A percentile compares a stretch with the other conserved stretches of the same genome.
Evolutionary conservation across 2,888 invertebrate genomes (phyloP).

Genomic region (Limnephilus rhombicus): DNA sequence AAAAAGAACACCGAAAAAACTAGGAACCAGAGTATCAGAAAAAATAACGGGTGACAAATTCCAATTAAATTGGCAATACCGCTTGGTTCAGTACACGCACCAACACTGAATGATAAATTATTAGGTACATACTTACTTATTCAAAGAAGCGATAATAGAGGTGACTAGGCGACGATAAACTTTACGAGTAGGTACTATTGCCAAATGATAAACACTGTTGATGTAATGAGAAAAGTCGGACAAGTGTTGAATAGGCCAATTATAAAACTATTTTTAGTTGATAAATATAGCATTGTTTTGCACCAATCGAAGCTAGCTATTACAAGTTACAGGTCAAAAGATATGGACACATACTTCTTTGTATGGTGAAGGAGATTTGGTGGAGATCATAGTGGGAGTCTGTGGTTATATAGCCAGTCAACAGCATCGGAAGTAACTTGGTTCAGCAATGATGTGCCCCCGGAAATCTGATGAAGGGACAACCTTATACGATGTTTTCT

Average conservation of each 20-base stretch:
- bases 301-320: not conserved
- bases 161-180: not conserved
- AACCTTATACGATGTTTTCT: too few species aligned
- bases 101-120: not conserved
- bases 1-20: not conserved
- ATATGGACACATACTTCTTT: too few species aligned
- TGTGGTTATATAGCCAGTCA: too few species aligned
- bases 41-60: not conserved
- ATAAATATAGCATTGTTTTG: not conserved
- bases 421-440: too few species aligned
- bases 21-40: not conserved
- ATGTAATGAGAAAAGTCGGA: not conserved
- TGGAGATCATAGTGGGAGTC: too few species aligned
- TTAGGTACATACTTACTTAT: not conserved
- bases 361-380: too few species aligned
- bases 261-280: not conserved
- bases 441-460: too few species aligned
- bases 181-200: not conserved
- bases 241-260: not conserved
- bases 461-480: too few species aligned
- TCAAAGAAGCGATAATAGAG: not conserved
- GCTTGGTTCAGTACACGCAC: not conserved
- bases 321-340: not conserved
- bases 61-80: not conserved
- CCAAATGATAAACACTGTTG: not conserved